phyloP scores from a whole-genome alignment of 1,140 invertebrate species.

The Xylocopa sonorina region DNA sequence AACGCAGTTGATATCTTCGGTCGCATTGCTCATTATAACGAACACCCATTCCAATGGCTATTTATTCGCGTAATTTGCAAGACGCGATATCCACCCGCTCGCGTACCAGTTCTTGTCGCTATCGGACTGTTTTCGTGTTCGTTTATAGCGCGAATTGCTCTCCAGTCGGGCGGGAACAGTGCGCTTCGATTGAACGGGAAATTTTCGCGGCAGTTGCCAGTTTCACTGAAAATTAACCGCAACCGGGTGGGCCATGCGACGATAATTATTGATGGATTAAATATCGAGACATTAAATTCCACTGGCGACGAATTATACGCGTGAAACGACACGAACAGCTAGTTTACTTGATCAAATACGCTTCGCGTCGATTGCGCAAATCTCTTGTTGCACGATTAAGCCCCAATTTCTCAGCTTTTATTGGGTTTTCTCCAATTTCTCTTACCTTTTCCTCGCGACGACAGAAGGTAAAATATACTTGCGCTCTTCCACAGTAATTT shows the following conservation, averaged over 20 bases:
- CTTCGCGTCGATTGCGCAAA: background rate
- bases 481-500: too few relatives aligned
- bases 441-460: background rate
- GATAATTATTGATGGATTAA: conserved; percentile 29
- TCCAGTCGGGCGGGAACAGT: conserved; percentile 31
- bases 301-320: background rate
- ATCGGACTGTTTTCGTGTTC: conserved; percentile 12
- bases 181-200: conserved; percentile 22
- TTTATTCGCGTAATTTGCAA: conserved; percentile 47
- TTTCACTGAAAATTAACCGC: conserved; percentile 29
- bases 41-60: conserved; percentile 34
- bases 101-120: background rate
- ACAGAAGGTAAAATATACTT: too few relatives aligned
- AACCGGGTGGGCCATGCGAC: background rate
- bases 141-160: conserved; percentile 31
- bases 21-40: conserved; percentile 36
- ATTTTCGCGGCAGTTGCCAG: conserved; percentile 17
- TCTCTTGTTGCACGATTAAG: background rate
- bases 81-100: conserved; percentile 22
- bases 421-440: background rate
- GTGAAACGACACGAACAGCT: background rate
- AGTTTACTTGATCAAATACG: background rate
- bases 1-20: conserved; percentile 35
- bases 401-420: background rate
- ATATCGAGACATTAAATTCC: conserved; percentile 17